These are phyloP conservation scores for Pseudorhiza aurosa DNA, from an alignment of 30 jellyfish, hydroid and myxozoan genomes.

Conservation along the genomic window DNA sequence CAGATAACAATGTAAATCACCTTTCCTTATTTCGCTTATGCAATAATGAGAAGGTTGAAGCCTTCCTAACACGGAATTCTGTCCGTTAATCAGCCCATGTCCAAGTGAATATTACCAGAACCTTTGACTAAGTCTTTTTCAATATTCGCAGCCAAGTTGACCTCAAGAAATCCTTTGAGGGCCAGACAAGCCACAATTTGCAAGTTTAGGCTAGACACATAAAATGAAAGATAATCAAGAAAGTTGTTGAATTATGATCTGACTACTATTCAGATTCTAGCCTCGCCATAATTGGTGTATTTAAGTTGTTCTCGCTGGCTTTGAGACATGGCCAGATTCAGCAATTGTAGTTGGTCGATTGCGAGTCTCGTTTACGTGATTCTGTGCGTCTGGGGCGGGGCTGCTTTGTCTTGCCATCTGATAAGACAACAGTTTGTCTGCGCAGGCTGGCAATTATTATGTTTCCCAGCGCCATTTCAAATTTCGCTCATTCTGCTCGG, in stretches of 20 bases:
- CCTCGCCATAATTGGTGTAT: neutral
- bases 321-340: neutral
- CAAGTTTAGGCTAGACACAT: slow-evolving; percentile 8
- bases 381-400: slow-evolving; percentile 17
- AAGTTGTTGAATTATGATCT: neutral
- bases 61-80: too few relatives aligned
- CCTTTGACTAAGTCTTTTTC: too few relatives aligned
- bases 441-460: neutral
- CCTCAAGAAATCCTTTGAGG: slow-evolving; percentile 8
- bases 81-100: too few relatives aligned
- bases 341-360: too few relatives aligned
- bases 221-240: neutral
- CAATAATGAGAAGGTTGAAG: too few relatives aligned
- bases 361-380: neutral
- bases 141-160: neutral
- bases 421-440: neutral
- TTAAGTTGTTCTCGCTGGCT: neutral
- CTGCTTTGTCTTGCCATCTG: neutral
- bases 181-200: slow-evolving; percentile 24
- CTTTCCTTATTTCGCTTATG: too few relatives aligned
- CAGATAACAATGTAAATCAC: too few relatives aligned
- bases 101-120: too few relatives aligned
- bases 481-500: neutral
- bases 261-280: neutral
- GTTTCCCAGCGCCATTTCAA: slow-evolving; percentile 11